Base-by-base conservation (phyloP, 1,140 invertebrate species). In the Latrodectus geometricus region DNA sequence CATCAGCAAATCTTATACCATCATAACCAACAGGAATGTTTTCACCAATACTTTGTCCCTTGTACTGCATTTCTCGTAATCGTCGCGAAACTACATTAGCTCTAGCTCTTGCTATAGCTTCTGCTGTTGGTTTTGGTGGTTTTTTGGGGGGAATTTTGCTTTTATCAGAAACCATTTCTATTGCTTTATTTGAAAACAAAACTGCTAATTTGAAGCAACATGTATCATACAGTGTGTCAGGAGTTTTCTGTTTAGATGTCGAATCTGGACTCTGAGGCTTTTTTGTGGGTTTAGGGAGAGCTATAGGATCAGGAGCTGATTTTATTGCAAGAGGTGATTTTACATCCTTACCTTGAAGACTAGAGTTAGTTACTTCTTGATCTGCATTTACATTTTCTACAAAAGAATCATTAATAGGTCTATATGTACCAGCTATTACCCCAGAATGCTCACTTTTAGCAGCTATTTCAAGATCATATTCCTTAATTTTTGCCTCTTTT, bases 1-100 rank as follows among this genome's bases (percentile, higher is more conserved):
- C 84, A 86, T 86, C 84, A 79, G 84, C 84, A 80, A 73, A 86
- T 66, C 75, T 35, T 54, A 86, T 86, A 5, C 84, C 76, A 73
- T 86, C 84, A 80, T 65, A 86, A 9, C 84, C 77, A 74, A 66
- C 68, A 52, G 84, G 77, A 74, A 86, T 86, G 17, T 68, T 74
- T 52, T 86, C 84, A 15, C 84, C 84, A 72, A 86, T 54, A 66
- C 76, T 78, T 14, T 66, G 84, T 9, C 35, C 48, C 23, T 72
- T 86, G 12, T 8, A 15, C 50, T 61, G 66, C 14, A 66, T 9
- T 50, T 73, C 77, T 61, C 9, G 50, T 12, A 86, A 48, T 15
- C 70, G 50, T 23, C 52, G 65, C 8, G 84, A 86, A 65, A 80
- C 84, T 54, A 75, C 54, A 14, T 20, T 75, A 56, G 84, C 84